Conservation (phyloP, 2,888 invertebrate genomes). For the Eilema sororculum region DNA sequence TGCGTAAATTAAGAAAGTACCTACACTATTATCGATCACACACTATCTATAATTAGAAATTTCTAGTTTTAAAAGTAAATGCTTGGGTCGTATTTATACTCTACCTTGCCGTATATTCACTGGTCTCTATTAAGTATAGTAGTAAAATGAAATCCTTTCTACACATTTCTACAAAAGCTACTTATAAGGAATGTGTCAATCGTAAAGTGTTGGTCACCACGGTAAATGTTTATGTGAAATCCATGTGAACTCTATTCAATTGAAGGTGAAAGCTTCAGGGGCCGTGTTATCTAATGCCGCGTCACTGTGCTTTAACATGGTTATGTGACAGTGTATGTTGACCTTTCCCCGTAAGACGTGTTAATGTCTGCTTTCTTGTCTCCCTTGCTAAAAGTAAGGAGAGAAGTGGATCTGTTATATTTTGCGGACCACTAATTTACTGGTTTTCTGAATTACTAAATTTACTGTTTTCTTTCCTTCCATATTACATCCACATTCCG, state of each 20-base stretch:
- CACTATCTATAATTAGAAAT: too few species aligned
- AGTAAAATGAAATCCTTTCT: not conserved
- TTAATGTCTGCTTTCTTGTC: not conserved
- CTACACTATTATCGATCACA: too few species aligned
- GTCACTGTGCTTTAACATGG: not conserved
- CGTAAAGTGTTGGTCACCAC: slow-evolving; percentile 1
- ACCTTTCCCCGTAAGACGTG: not conserved
- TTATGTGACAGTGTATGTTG: not conserved
- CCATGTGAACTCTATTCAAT: slow-evolving; percentile 13
- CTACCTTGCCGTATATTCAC: too few species aligned
- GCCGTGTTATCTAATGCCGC: slow-evolving; percentile 1
- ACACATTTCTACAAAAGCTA: not conserved
- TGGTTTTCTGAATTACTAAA: not conserved
- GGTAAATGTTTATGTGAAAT: slow-evolving; percentile 9
- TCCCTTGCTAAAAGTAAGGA: not conserved
- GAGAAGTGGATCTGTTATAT: not conserved
- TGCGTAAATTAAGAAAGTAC: not conserved
- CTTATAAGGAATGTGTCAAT: not conserved
- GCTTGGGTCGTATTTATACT: too few species aligned
- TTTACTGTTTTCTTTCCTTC: too few species aligned
- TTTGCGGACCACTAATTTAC: not conserved
- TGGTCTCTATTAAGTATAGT: not conserved
- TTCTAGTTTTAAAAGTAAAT: too few species aligned
- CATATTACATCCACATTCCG: not conserved
- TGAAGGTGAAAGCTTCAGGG: slow-evolving; percentile 3